phyloP scores from a whole-genome alignment of 2,797 vertebrate species.

The Esox lucius region DNA sequence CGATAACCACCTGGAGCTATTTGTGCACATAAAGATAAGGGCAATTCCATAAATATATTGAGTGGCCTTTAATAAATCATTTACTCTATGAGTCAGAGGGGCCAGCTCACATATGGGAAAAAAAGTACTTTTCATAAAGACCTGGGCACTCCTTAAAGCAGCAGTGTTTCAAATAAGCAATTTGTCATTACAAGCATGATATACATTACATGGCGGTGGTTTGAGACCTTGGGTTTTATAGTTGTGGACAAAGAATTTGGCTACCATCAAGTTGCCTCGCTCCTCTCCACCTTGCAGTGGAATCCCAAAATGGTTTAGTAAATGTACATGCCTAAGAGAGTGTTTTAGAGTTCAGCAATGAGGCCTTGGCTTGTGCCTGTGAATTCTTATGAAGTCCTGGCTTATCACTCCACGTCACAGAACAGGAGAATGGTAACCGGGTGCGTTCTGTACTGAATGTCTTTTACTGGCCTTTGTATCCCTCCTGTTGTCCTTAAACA shows the following conservation, averaged over 20 bases:
- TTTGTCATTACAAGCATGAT: conserved; percentile 9
- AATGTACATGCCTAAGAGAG: neutral
- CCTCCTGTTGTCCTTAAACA: neutral
- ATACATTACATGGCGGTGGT: conserved; percentile 5
- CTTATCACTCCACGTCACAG: neutral
- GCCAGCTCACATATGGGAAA: neutral
- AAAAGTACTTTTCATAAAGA: neutral
- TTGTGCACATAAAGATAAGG: conserved; percentile 19
- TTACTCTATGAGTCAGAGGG: conserved; percentile 2
- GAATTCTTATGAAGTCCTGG: neutral
- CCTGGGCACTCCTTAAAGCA: neutral
- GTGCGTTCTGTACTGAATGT: conserved; percentile 13
- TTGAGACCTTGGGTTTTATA: conserved; percentile 17
- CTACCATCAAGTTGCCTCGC: conserved; percentile 17
- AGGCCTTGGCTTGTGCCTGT: neutral
- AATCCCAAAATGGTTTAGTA: conserved; percentile 2
- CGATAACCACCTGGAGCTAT: conserved; percentile 7
- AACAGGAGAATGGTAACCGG: conserved; percentile 11
- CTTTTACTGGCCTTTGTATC: conserved; percentile 15
- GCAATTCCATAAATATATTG: conserved; percentile 18
- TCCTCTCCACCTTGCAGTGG: neutral
- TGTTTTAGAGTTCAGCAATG: conserved; percentile 1
- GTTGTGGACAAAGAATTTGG: conserved; percentile 19
- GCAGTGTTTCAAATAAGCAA: neutral
- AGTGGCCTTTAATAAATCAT: conserved; percentile 13